Conservation (phyloP, 2,888 invertebrate genomes). For the Nymphalis urticae region DNA sequence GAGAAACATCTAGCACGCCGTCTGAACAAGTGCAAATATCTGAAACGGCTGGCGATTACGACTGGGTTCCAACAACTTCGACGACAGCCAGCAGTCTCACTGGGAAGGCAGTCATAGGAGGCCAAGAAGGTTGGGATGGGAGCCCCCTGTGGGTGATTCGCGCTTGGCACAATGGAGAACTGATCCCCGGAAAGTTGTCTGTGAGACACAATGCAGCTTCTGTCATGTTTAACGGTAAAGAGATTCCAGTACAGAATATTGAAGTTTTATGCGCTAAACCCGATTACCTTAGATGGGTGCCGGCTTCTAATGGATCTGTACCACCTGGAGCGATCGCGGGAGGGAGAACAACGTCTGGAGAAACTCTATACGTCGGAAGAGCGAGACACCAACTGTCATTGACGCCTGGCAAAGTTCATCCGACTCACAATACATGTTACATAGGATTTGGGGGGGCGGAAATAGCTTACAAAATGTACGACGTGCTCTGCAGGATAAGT, state of each 20-base stretch:
- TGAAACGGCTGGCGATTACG: conserved; percentile 66
- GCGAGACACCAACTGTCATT: conserved; percentile 80
- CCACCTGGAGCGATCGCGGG: conserved; percentile 81
- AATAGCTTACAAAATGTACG: conserved; percentile 69
- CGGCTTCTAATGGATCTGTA: conserved; percentile 75
- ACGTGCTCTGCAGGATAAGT: conserved; percentile 68
- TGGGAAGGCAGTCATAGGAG: conserved; percentile 71
- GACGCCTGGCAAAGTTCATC: conserved; percentile 81
- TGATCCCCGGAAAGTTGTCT: conserved; percentile 74
- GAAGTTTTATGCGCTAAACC: conserved; percentile 68
- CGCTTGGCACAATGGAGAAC: conserved; percentile 70
- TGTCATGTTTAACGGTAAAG: conserved; percentile 65
- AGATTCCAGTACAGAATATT: conserved; percentile 71
- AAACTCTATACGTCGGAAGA: conserved; percentile 79
- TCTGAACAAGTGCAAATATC: conserved; percentile 57
- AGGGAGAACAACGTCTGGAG: conserved; percentile 73
- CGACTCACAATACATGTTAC: conserved; percentile 67
- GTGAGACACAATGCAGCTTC: conserved; percentile 71
- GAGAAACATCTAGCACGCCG: conserved; percentile 49
- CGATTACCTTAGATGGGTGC: conserved; percentile 76
- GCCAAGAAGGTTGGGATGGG: conserved; percentile 77
- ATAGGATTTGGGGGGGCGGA: conserved; percentile 71
- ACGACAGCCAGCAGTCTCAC: conserved; percentile 59
- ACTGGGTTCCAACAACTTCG: conserved; percentile 71
- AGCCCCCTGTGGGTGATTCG: conserved; percentile 76